A percentile compares a stretch with the other conserved stretches of the same genome.
These are phyloP conservation scores for Bilobella aurantiaca DNA, from an alignment of 1,140 invertebrate species.

Conservation along the genomic window DNA sequence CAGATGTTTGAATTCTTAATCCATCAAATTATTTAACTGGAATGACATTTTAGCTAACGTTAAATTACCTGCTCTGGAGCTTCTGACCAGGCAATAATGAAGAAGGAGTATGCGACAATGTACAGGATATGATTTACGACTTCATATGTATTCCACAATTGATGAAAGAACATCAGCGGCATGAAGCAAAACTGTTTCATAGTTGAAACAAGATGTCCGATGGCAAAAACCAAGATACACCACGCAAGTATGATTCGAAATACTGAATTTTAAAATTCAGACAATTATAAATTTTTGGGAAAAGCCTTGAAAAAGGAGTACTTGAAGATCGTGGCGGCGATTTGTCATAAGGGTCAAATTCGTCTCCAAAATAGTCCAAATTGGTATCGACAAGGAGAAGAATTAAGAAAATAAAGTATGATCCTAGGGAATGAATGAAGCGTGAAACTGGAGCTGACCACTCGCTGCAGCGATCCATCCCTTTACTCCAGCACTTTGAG, in stretches of 20 bases:
- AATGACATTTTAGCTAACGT: not conserved
- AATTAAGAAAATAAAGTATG: conserved; percentile 52
- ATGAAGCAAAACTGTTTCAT: not conserved
- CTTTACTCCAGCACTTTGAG: not conserved
- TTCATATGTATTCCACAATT: conserved; percentile 36
- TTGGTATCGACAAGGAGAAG: conserved; percentile 50
- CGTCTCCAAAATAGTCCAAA: conserved; percentile 36
- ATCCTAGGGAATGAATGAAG: conserved; percentile 46
- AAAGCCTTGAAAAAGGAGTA: not conserved
- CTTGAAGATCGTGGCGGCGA: not conserved
- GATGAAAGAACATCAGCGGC: not conserved
- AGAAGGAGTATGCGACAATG: conserved; percentile 44
- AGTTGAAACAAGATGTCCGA: not conserved
- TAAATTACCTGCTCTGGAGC: conserved; percentile 37
- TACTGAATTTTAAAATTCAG: not conserved
- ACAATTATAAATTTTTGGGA: not conserved
- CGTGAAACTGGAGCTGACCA: not conserved
- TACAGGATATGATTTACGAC: conserved; percentile 43
- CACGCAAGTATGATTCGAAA: not conserved
- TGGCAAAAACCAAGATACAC: not conserved
- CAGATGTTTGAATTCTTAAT: not conserved
- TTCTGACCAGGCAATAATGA: conserved; percentile 44
- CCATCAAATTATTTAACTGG: not conserved
- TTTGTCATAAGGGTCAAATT: conserved; percentile 1
- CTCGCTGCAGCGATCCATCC: not conserved